Evolutionary conservation across 1,140 invertebrate species (phyloP), one percentile per base, ranked within the genome.

Genomic region (Caerostris darwini): DNA sequence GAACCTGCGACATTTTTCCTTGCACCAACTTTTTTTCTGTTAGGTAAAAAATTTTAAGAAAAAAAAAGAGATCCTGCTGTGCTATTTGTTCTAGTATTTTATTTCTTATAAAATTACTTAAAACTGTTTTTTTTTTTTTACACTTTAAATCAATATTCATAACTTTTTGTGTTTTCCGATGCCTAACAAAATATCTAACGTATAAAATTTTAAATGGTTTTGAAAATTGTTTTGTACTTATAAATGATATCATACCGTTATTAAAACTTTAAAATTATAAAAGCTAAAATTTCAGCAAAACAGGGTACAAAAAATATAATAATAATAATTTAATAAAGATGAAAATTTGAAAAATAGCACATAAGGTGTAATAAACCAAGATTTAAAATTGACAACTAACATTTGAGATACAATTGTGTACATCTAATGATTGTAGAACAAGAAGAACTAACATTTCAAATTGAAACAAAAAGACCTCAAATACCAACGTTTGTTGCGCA

Each of bases 11-110:
- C 81, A 12, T n/a, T 34, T 64, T 54, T 58, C 6, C 5, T 61
- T 94, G 92, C 92, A 85, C n/a, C 92, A 94, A 54, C 53, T n/a
- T 67, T 34, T 34, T 85, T 53, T 34, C 71, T 81, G 57, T 83
- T 67, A n/a, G 53, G 81, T n/a, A n/a, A 83, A 5, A 50, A 12
- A 50, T 77, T 50, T 50, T 34, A 34, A 34, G 34, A 34, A 34
- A 34, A 34, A n/a, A n/a, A 64, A 64, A 14, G 4, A 58, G n/a
- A 50, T 64, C 67, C 67, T 89, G 64, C 87, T 71, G 87, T 89
- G 64, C 64, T 89, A 89, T 64, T 56, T 88, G 59, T 8, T 34
- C 34, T n/a, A n/a, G n/a, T n/a, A 34, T 34, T 34, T 34, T 34
- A 2, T n/a, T 34, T 34, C 34, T 14, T 5, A 64, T 14, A 64